Base-by-base conservation (phyloP, 2,888 invertebrate genomes). In the Pyralis farinalis region DNA sequence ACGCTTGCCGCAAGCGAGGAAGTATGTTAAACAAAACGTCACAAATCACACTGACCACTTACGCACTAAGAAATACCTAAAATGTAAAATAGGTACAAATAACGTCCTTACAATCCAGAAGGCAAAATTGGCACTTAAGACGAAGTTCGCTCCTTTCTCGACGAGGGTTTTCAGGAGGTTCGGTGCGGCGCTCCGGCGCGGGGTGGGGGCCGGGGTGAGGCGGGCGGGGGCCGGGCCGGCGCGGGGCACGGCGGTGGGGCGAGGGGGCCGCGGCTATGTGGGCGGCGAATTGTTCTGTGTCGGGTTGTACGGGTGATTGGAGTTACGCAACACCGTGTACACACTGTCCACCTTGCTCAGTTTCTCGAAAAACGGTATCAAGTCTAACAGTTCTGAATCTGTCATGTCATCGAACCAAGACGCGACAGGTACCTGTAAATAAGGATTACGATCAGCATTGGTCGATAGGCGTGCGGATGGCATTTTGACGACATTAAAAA, bases 371-470 rank as follows among this genome's bases (percentile, higher is more conserved):
- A 98, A 96, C 63, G 99, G 99, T 84, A 99, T 96, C 78, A 99
- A 91, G 90, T 99, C 98, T 72, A 97, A 91, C 55, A 99, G 92
- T 89, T 99, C 99, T 48, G 96, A 95, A 89, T 99, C 99, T 71
- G 95, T 94, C 93, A 97, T 96, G 89, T 99, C 99, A 90, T 99
- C 99, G 90, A 99, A 99, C 99, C 99, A 99, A 55, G 98, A 98
- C 76, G 97, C 96, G 57, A 99, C 98, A 74, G 99, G 98, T 82
- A 99, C 98, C 96, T 96, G 80, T 1, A 79, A 79, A 44, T 6
- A 7, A 30, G 29, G 27, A 27, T 16, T 16, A 16, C 16, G n/a
- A n/a, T n/a, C n/a, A n/a, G n/a, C n/a, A n/a, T n/a, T n/a, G n/a
- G n/a, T n/a, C n/a, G n/a, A n/a, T n/a, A n/a, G n/a, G n/a, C n/a